Evolutionary conservation across 2,888 invertebrate genomes (phyloP).

Genomic region (Vanessa cardui): DNA sequence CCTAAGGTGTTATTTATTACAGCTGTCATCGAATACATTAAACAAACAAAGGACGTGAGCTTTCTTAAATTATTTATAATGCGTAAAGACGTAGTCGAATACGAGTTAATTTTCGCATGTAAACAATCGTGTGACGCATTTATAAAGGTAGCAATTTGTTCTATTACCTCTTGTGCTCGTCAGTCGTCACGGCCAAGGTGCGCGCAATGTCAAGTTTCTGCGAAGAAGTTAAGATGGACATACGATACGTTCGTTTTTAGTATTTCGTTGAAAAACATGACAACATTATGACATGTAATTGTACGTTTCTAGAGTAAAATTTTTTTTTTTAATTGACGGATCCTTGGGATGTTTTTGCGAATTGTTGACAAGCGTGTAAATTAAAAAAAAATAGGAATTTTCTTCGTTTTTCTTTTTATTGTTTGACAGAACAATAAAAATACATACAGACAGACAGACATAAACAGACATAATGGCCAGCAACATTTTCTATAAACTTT

Average conservation of each 20-base stretch:
- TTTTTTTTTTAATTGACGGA: too few species aligned
- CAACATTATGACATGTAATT: too few species aligned
- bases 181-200: slow-evolving; percentile 34
- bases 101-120: slow-evolving; percentile 24
- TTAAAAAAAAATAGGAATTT: too few species aligned
- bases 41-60: slow-evolving; percentile 18
- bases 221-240: not conserved
- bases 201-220: slow-evolving; percentile 19
- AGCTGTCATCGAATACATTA: slow-evolving; percentile 10
- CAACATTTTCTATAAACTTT: too few species aligned
- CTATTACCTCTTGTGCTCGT: slow-evolving; percentile 17
- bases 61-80: slow-evolving; percentile 24
- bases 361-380: too few species aligned
- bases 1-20: slow-evolving; percentile 22
- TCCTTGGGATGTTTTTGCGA: too few species aligned
- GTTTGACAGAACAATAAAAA: too few species aligned
- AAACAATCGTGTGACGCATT: slow-evolving; percentile 31
- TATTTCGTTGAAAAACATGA: too few species aligned
- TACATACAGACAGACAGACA: too few species aligned
- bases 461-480: too few species aligned
- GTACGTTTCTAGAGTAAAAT: too few species aligned
- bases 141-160: slow-evolving; percentile 36
- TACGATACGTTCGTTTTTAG: not conserved
- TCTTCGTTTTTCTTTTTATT: too few species aligned
- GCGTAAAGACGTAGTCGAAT: slow-evolving; percentile 10